These are phyloP conservation scores for Phaethornis superciliosus DNA, from an alignment of 2,113 vertebrate species.

Conservation along the genomic window DNA sequence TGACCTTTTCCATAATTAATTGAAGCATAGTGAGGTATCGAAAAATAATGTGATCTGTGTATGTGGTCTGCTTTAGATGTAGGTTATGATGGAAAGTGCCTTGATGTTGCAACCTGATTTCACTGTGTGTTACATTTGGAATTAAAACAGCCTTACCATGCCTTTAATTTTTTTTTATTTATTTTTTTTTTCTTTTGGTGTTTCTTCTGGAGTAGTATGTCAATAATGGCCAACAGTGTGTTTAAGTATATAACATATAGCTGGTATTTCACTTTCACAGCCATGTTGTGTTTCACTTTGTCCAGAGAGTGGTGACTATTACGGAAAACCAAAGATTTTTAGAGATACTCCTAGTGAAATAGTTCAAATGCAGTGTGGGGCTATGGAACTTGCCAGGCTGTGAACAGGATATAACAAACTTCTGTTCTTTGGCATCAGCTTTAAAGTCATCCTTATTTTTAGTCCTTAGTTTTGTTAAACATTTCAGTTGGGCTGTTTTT, in stretches of 20 bases:
- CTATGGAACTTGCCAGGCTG: neutral
- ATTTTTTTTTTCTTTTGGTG: neutral
- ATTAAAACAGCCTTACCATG: neutral
- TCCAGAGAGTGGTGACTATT: neutral
- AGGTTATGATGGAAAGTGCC: neutral
- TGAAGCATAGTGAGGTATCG: neutral
- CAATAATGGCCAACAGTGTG: too few species aligned
- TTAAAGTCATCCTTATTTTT: neutral
- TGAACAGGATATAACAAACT: neutral
- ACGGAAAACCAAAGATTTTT: neutral
- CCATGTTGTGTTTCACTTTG: neutral
- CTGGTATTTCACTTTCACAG: neutral
- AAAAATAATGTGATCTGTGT: neutral
- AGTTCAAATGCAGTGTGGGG: neutral
- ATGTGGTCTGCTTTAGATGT: accelerated
- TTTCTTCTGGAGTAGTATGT: neutral
- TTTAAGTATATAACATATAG: neutral
- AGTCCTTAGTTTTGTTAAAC: neutral
- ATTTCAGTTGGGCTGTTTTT: neutral
- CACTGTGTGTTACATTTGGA: accelerated
- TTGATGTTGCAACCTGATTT: neutral
- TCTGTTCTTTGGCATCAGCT: neutral
- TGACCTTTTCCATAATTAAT: neutral
- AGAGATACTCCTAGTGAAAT: neutral
- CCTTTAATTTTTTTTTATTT: neutral